A percentile compares a stretch with the other conserved stretches of the same genome.
Evolutionary conservation across 2,797 vertebrate species (phyloP).

Genomic region (Acrossocheilus fasciatus): DNA sequence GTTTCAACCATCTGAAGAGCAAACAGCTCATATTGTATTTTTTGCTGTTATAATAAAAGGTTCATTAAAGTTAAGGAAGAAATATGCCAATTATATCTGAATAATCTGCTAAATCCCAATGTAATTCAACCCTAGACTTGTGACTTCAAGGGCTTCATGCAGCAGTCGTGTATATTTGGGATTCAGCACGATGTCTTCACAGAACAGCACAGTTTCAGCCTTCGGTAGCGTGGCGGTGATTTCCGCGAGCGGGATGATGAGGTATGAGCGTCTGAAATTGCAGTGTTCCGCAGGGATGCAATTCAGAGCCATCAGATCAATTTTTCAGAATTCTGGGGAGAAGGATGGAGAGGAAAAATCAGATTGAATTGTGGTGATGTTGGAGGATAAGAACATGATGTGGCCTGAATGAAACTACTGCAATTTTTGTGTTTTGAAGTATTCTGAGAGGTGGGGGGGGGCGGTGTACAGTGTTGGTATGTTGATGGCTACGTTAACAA

Average conservation of each 20-base stretch:
- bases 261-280: constrained; percentile 48
- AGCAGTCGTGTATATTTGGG: constrained; percentile 38
- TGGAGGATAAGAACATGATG: constrained; percentile 33
- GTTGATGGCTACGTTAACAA: constrained; percentile 9
- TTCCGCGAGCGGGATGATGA: constrained; percentile 48
- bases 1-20: background rate
- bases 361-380: constrained; percentile 40
- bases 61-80: background rate
- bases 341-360: constrained; percentile 44
- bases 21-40: background rate
- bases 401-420: constrained; percentile 37
- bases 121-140: background rate
- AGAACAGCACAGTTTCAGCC: constrained; percentile 4
- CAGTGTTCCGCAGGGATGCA: constrained; percentile 45
- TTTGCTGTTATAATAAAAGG: constrained; percentile 16
- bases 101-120: constrained; percentile 4
- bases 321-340: constrained; percentile 47
- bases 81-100: constrained; percentile 7
- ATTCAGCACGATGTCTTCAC: constrained; percentile 33
- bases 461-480: background rate
- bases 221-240: constrained; percentile 27
- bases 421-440: constrained; percentile 19
- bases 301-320: constrained; percentile 45
- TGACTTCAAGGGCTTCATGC: background rate
- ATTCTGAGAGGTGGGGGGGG: background rate